Evolutionary conservation across 35 echinoderm and acorn worm species (phyloP), one percentile per base, ranked within the genome.

Genomic region (Anneissia japonica): DNA sequence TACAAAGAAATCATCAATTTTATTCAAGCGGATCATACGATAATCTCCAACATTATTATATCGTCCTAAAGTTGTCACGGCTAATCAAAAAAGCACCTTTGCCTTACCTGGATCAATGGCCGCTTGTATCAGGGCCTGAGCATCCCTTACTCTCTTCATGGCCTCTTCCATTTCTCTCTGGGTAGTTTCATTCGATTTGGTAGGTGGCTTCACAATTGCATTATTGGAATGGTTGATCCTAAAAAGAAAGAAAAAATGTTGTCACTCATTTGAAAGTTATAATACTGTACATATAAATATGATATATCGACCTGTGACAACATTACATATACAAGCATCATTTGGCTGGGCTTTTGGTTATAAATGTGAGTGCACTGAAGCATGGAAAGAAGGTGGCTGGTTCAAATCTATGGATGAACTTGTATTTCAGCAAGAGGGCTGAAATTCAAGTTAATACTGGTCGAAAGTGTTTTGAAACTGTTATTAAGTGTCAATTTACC

Each of bases 181-280:
- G 37, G 89, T 88, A 23, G 89, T 89, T 55, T 99, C 96, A 64
- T 89, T 88, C 13, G 96, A 94, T 83, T 99, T 99, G 21, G 89
- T 92, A 34, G 92, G 96, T 34, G 96, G 96, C 55, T 99, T 99
- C 0, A 99, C 96, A 37, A 99, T 99, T 30, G 96, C 96, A 92
- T 99, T 99, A 81, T 99, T 99, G 83, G 96, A 99, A 87, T 99
- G 96, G 77, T 99, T 99, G 26, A 99, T 99, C 56, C 96, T 99
- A 77, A 34, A 40, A 29, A 51, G n/a, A 30, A 43, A 43, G 14
- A 6, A 43, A 43, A 43, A 43, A 43, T 43, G 40, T 43, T 43
- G 40, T 43, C 40, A 43, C 40, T 43, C 4, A 14, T 14, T 43
- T n/a, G n/a, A n/a, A n/a, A n/a, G n/a, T n/a, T n/a, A n/a, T n/a